Evolutionary conservation across 2,113 vertebrate species (phyloP).

Genomic region (Chloroceryle aenea): DNA sequence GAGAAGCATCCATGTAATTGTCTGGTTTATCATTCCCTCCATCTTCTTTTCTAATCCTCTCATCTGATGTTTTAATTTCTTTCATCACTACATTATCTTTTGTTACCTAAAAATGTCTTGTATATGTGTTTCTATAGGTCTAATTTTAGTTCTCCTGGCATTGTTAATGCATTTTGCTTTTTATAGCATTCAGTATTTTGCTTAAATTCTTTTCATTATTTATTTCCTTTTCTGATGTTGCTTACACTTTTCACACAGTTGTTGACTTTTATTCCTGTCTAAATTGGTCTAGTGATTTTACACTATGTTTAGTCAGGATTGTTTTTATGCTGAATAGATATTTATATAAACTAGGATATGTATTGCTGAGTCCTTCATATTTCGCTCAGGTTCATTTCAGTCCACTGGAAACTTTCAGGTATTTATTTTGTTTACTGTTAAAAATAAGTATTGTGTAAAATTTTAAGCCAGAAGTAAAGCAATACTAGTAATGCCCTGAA

Average conservation of each 20-base stretch:
- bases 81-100: neutral
- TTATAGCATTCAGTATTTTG: neutral
- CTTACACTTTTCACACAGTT: constrained; percentile 7
- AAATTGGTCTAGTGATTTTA: neutral
- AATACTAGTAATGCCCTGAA: neutral
- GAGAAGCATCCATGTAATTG: neutral
- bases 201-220: neutral
- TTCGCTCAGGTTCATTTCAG: neutral
- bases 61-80: neutral
- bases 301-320: neutral
- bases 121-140: neutral
- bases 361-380: neutral
- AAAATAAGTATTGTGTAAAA: neutral
- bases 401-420: neutral
- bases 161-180: neutral
- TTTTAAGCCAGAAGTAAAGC: neutral
- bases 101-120: neutral
- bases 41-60: neutral
- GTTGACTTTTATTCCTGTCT: neutral
- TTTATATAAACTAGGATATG: neutral
- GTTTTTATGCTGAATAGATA: neutral
- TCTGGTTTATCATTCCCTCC: neutral
- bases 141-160: neutral
- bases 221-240: neutral
- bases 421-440: neutral